Evolutionary conservation across 1,140 invertebrate genomes (phyloP).

Genomic region (Nebria ingens): DNA sequence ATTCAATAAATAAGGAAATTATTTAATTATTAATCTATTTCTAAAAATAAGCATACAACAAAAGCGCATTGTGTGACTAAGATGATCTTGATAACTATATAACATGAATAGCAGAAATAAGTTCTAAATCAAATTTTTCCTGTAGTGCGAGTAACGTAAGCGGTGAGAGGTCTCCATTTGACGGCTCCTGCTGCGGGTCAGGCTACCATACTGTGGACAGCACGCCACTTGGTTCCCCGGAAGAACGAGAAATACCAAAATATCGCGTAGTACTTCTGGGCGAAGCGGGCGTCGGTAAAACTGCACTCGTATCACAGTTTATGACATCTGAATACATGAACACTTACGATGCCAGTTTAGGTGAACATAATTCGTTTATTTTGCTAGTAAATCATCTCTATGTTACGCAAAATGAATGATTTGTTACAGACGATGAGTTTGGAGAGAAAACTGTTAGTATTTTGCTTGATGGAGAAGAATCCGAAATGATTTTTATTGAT

Average conservation of each 20-base stretch:
- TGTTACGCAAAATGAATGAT: slow-evolving; percentile 1
- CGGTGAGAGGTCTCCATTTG: slow-evolving; percentile 70
- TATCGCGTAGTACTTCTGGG: slow-evolving; percentile 75
- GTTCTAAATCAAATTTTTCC: too few species aligned
- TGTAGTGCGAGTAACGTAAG: slow-evolving; percentile 61
- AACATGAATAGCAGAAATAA: too few species aligned
- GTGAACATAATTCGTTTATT: slow-evolving; percentile 40
- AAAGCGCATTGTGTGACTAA: too few species aligned
- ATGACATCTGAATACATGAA: slow-evolving; percentile 93
- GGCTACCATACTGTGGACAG: slow-evolving; percentile 60
- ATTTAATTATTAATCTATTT: too few species aligned
- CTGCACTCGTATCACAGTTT: slow-evolving; percentile 79
- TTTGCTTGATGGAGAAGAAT: slow-evolving; percentile 79
- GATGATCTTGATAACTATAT: too few species aligned
- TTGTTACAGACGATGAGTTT: slow-evolving; percentile 78
- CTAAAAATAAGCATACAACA: too few species aligned
- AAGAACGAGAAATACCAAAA: slow-evolving; percentile 48
- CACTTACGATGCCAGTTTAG: slow-evolving; percentile 77
- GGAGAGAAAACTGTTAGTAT: slow-evolving; percentile 86
- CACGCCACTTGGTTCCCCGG: slow-evolving; percentile 37
- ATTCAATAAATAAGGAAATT: too few species aligned
- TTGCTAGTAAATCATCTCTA: background rate
- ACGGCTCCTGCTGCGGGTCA: slow-evolving; percentile 69
- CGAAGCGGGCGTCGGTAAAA: slow-evolving; percentile 79
- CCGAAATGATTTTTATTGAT: slow-evolving; percentile 84